Evolutionary conservation across 2,888 invertebrate genomes (phyloP), one percentile per base, ranked within the genome.

Genomic region (Cheilosia vulpina): DNA sequence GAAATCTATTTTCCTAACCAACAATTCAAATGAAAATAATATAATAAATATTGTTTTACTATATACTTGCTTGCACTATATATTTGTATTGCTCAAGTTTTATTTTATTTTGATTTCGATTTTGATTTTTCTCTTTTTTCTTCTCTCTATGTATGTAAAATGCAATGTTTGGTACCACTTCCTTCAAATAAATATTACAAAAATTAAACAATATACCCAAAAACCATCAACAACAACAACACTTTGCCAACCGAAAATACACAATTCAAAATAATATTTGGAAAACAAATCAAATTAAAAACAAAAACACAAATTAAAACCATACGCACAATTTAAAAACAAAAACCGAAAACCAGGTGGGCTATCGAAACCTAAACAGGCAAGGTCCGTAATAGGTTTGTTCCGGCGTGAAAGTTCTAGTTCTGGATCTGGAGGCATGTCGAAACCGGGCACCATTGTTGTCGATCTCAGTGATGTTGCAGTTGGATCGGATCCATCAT

Each of bases 301-400:
- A 27, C 4, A 27, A 9, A 31, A 31, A 31, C 34, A 17, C 19
- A 11, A 50, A 45, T 43, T 38, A 43, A 76, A 82, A 75, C 66
- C 84, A 85, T 43, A 72, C 85, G 19, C 57, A 24, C 68, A 55
- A 72, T 66, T 27, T 13, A 65, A 72, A 83, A 77, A 82, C 62
- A 76, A 52, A 13, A 73, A 77, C 68, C 53, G 80, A 63, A 85
- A 87, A 88, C 82, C 88, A 96, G 97, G 97, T 93, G 97, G 97
- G 90, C 95, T 97, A 93, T 96, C 96, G 93, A 96, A 96, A 94
- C 96, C 96, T 92, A 95, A 96, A 93, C 94, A 94, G 93, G 94
- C 95, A 89, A 96, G 96, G 93, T 97, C 97, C 93, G 97, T 97
- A 93, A 97, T 97, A 94, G 97, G 97, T 93, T 94, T 97, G 87